A percentile compares a stretch with the other conserved stretches of the same genome.
Evolutionary conservation across 2,888 invertebrate species (phyloP).

Genomic region (Folsomia candida): DNA sequence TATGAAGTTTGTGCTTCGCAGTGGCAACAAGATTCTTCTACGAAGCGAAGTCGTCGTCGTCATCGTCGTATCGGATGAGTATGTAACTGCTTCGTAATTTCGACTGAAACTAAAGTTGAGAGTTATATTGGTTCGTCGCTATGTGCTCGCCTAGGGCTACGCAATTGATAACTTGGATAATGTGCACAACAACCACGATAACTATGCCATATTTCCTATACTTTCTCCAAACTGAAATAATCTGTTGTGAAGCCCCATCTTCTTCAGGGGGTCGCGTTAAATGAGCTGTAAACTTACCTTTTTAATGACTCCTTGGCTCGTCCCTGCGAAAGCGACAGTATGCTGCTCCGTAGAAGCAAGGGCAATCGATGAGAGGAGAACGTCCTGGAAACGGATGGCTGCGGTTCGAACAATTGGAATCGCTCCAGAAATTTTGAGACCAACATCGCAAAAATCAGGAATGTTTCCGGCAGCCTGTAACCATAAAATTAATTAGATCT

Average conservation of each 20-base stretch:
- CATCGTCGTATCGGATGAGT: neutral
- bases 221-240: conserved; percentile 16
- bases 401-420: conserved; percentile 78
- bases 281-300: conserved; percentile 74
- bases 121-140: neutral
- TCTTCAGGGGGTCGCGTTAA: no score
- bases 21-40: no score
- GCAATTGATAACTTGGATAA: neutral
- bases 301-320: conserved; percentile 76
- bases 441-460: conserved; percentile 86
- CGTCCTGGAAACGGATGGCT: conserved; percentile 73
- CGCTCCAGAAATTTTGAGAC: conserved; percentile 85
- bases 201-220: no score
- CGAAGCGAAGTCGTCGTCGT: no score
- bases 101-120: neutral
- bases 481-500: conserved; percentile 34
- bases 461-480: conserved; percentile 78
- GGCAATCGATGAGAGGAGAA: conserved; percentile 77
- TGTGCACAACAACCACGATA: no score
- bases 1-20: neutral
- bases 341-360: conserved; percentile 85
- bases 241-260: no score
- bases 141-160: neutral
- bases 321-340: conserved; percentile 91
- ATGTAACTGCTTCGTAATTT: neutral